Evolutionary conservation across 2,113 vertebrate genomes (phyloP).

Genomic region (Ochotona princeps): DNA sequence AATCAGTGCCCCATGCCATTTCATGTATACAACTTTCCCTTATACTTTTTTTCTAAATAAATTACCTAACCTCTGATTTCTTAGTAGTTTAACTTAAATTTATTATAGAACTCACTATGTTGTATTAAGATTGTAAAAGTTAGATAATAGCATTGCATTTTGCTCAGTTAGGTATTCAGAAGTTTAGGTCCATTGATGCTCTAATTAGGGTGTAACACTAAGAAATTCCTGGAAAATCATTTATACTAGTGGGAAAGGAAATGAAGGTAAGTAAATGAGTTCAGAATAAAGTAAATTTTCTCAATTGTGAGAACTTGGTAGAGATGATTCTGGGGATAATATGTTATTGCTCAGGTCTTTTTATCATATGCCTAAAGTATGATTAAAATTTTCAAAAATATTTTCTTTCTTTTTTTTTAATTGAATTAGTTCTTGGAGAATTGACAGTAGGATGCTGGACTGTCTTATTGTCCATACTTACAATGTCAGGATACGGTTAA

Average conservation of each 20-base stretch:
- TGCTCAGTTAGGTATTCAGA: slow-evolving; percentile 28
- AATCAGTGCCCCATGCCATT: neutral
- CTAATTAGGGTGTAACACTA: neutral
- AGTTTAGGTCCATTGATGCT: neutral
- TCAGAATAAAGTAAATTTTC: neutral
- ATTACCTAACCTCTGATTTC: neutral
- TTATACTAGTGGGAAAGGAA: slow-evolving; percentile 14
- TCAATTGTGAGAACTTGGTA: neutral
- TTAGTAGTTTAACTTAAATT: neutral
- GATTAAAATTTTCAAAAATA: neutral
- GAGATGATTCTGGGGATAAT: neutral
- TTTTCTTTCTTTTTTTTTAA: neutral
- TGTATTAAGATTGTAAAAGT: neutral
- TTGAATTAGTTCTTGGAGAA: neutral
- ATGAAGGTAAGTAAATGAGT: neutral
- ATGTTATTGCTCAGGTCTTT: neutral
- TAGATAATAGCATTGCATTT: neutral
- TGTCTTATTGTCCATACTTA: too few species aligned
- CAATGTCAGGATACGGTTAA: too few species aligned
- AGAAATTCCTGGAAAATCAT: neutral
- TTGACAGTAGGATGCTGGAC: neutral
- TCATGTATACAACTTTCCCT: slow-evolving; percentile 10
- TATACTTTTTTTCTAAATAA: neutral
- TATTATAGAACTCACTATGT: neutral
- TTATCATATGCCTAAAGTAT: neutral